A percentile compares a stretch with the other conserved stretches of the same genome.
phyloP scores from a whole-genome alignment of 1,140 invertebrate genomes.

The Bradynema listronoti region DNA sequence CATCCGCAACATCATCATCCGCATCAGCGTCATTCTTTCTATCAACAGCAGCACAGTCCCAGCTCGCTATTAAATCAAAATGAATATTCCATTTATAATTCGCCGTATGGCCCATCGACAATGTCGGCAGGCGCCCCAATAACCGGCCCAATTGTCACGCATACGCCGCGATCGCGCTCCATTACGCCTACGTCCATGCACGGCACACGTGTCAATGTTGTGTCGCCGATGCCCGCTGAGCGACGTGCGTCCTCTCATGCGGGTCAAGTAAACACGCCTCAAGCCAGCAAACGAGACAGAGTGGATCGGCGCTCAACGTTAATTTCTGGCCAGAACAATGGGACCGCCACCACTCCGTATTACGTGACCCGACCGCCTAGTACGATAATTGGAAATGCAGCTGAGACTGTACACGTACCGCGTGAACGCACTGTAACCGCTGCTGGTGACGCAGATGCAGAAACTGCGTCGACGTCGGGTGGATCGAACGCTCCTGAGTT shows the following conservation, averaged over 20 bases:
- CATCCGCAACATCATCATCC: too few species aligned
- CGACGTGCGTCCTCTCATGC: constrained; percentile 4
- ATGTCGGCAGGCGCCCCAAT: constrained; percentile 1
- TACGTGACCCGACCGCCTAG: too few species aligned
- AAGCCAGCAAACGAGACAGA: constrained; percentile 2
- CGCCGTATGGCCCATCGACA: not conserved
- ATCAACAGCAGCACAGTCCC: too few species aligned
- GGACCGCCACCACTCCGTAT: too few species aligned
- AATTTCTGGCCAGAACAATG: too few species aligned
- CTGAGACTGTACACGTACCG: too few species aligned
- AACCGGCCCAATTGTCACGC: constrained; percentile 7
- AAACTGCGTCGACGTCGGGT: too few species aligned
- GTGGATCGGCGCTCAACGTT: too few species aligned
- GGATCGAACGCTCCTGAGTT: not conserved
- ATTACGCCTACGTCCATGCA: constrained; percentile 7
- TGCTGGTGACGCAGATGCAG: not conserved
- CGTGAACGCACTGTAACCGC: not conserved
- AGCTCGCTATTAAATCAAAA: too few species aligned
- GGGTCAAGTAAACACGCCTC: constrained; percentile 7
- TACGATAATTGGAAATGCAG: too few species aligned
- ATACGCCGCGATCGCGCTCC: not conserved
- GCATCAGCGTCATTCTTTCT: too few species aligned
- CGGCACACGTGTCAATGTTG: constrained; percentile 1
- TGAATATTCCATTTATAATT: not conserved
- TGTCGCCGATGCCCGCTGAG: not conserved